Evolutionary conservation across 2,888 invertebrate genomes (phyloP).

Genomic region (Stramonita haemastoma): DNA sequence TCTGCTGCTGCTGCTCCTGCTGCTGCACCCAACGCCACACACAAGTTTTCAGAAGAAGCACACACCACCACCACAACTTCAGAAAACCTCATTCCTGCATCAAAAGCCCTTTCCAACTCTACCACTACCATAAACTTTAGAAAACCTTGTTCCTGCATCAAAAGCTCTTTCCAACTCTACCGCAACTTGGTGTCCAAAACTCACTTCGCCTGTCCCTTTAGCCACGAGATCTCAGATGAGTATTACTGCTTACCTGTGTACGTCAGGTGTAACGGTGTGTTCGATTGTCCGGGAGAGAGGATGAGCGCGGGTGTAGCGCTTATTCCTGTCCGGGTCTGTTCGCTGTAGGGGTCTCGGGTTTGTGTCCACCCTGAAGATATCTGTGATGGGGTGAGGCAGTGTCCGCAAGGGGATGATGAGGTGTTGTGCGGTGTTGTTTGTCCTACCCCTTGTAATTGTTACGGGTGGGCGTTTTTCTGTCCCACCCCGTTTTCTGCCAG

Average conservation of each 20-base stretch:
- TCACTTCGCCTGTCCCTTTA: constrained; percentile 29
- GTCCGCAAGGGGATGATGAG: constrained; percentile 44
- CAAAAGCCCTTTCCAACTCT: no score
- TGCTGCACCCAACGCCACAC: not conserved
- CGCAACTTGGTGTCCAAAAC: constrained; percentile 31
- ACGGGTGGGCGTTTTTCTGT: constrained; percentile 27
- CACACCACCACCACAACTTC: no score
- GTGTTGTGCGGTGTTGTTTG: constrained; percentile 35
- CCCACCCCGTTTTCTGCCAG: not conserved
- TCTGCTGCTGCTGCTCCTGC: no score
- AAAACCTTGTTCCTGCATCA: no score
- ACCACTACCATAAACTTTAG: no score
- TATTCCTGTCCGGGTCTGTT: constrained; percentile 37
- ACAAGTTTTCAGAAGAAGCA: no score
- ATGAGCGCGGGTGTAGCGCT: constrained; percentile 13
- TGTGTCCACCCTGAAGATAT: constrained; percentile 41
- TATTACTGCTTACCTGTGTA: constrained; percentile 45
- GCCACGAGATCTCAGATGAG: not conserved
- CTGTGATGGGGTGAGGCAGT: constrained; percentile 44
- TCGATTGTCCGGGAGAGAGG: constrained; percentile 39
- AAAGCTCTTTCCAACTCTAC: no score
- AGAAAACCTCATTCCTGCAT: no score
- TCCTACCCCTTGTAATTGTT: constrained; percentile 16
- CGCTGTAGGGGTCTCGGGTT: constrained; percentile 38
- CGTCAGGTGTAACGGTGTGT: constrained; percentile 25